These are phyloP conservation scores for Gerosis bhagava DNA, from an alignment of 2,888 invertebrate genomes.

Conservation along the genomic window DNA sequence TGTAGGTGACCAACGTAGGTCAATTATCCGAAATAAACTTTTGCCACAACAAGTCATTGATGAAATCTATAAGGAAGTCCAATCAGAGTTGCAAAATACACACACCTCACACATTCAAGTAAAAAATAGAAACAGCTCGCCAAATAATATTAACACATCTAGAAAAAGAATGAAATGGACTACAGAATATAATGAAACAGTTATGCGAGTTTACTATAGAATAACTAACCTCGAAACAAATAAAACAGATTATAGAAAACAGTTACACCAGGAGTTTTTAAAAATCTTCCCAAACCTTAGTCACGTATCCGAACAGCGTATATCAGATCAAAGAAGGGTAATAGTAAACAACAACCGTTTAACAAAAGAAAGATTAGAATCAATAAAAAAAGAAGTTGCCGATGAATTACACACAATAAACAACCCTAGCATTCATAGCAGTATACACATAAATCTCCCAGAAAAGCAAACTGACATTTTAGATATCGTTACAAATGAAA, in stretches of 20 bases:
- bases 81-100: background rate
- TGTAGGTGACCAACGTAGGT: constrained; percentile 33
- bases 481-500: background rate
- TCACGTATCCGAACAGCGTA: constrained; percentile 24
- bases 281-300: constrained; percentile 6
- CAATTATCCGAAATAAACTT: constrained; percentile 27
- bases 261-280: constrained; percentile 13
- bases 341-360: constrained; percentile 27
- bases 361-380: background rate
- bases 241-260: constrained; percentile 17
- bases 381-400: background rate
- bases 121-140: background rate
- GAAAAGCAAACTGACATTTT: no score
- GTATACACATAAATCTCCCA: no score
- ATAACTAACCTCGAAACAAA: constrained; percentile 22
- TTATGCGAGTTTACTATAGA: constrained; percentile 19
- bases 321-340: constrained; percentile 24
- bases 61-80: constrained; percentile 10
- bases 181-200: constrained; percentile 23
- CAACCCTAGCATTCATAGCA: no score
- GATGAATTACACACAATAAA: background rate
- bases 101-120: background rate
- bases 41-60: constrained; percentile 14
- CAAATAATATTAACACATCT: background rate
- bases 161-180: constrained; percentile 21